phyloP scores from a whole-genome alignment of 1,140 invertebrate species.

The Maniola jurtina region DNA sequence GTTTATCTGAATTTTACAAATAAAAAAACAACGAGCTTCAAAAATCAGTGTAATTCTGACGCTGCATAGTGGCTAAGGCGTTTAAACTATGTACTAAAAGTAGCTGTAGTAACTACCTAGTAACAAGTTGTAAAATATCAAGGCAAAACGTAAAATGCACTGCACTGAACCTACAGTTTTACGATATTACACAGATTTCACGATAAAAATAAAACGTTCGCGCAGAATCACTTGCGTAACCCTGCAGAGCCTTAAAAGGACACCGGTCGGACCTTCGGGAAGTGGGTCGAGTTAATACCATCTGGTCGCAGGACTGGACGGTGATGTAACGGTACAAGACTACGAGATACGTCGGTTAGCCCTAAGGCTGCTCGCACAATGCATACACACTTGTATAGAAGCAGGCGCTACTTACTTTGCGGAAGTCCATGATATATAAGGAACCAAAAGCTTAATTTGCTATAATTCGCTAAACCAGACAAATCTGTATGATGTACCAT shows the following conservation, averaged over 20 bases:
- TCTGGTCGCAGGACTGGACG: constrained; percentile 61
- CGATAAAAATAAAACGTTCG: constrained; percentile 20
- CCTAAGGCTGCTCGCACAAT: constrained; percentile 13
- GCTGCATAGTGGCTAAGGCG: too few species aligned
- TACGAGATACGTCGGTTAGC: constrained; percentile 14
- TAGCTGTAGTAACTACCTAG: too few species aligned
- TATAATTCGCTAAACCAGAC: too few species aligned
- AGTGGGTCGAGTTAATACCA: constrained; percentile 69
- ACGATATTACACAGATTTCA: not conserved
- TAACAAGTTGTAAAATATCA: not conserved
- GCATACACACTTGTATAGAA: too few species aligned
- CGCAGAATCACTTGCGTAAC: constrained; percentile 57
- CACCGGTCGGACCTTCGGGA: constrained; percentile 61
- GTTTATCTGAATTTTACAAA: too few species aligned
- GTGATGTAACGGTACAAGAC: constrained; percentile 51
- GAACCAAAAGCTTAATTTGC: too few species aligned
- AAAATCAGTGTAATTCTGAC: too few species aligned
- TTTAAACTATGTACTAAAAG: too few species aligned
- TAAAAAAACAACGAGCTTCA: too few species aligned
- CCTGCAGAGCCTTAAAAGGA: constrained; percentile 60
- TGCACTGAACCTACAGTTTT: not conserved
- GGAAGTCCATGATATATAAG: too few species aligned
- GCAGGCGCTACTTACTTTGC: too few species aligned
- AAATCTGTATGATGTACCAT: too few species aligned
- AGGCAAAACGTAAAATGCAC: not conserved